Evolutionary conservation across 1,140 invertebrate genomes (phyloP).

Genomic region (Brachionus rotundiformis): DNA sequence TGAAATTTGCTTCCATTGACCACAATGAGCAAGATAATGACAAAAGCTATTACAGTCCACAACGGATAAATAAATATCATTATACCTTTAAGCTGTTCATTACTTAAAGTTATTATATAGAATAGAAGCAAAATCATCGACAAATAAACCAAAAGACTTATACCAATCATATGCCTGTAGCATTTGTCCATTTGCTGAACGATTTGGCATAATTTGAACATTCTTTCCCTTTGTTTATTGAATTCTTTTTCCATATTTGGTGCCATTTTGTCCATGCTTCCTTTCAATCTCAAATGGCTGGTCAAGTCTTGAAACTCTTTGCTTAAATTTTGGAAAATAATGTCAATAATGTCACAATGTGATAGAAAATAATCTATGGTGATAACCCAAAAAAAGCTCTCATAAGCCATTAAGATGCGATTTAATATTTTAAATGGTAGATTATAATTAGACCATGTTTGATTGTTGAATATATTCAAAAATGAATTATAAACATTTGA

Average conservation of each 20-base stretch:
- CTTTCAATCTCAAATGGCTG: too few relatives aligned
- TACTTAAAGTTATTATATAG: constrained; percentile 24
- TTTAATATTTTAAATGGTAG: constrained; percentile 14
- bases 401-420: background rate
- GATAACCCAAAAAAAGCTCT: constrained; percentile 18
- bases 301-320: constrained; percentile 2
- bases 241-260: background rate
- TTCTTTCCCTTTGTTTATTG: background rate
- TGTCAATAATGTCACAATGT: background rate
- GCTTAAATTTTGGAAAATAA: constrained; percentile 16
- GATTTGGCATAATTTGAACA: background rate
- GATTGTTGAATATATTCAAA: constrained; percentile 16
- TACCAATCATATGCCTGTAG: background rate
- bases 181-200: constrained; percentile 27
- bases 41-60: constrained; percentile 14
- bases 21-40: constrained; percentile 21
- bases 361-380: constrained; percentile 11
- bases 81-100: background rate
- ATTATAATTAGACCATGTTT: constrained; percentile 22
- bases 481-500: background rate
- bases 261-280: background rate
- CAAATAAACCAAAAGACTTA: background rate
- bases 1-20: background rate
- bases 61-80: constrained; percentile 9
- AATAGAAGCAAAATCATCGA: constrained; percentile 3